phyloP scores from a whole-genome alignment of 2,797 vertebrate genomes.

The Jordanella pulchra region DNA sequence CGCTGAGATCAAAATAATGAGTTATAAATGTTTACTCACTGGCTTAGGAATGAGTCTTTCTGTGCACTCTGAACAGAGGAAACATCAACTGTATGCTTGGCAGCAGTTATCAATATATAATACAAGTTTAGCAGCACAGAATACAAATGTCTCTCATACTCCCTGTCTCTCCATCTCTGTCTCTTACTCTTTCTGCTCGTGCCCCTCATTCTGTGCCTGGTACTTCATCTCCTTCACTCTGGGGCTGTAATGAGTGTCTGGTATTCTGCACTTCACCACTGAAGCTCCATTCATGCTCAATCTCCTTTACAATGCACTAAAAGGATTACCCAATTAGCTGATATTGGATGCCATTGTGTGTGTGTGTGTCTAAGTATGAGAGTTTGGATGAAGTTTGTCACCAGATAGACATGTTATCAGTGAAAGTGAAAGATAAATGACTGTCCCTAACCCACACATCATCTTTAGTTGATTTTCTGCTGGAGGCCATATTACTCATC shows the following conservation, averaged over 20 bases:
- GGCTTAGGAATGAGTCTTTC: constrained; percentile 28
- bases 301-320: constrained; percentile 79
- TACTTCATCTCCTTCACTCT: constrained; percentile 63
- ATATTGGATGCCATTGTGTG: constrained; percentile 66
- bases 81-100: constrained; percentile 29
- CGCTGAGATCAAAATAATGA: constrained; percentile 38
- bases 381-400: constrained; percentile 35
- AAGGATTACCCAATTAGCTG: constrained; percentile 80
- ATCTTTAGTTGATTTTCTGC: constrained; percentile 68
- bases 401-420: constrained; percentile 52
- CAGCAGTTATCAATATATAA: constrained; percentile 47
- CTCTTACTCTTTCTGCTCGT: constrained; percentile 41
- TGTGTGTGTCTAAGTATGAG: constrained; percentile 4
- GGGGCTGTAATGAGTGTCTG: constrained; percentile 71
- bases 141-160: constrained; percentile 45
- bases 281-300: constrained; percentile 73
- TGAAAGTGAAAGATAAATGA: constrained; percentile 70
- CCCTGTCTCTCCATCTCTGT: constrained; percentile 23
- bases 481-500: constrained; percentile 72
- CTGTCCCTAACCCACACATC: constrained; percentile 59
- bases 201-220: constrained; percentile 52
- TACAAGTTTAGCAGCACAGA: constrained; percentile 36
- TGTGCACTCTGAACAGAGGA: constrained; percentile 32
- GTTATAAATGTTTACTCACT: constrained; percentile 34
- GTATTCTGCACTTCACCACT: constrained; percentile 66